Conservation (phyloP, 2,113 vertebrate species). For the Gallinago paraguaiae region DNA sequence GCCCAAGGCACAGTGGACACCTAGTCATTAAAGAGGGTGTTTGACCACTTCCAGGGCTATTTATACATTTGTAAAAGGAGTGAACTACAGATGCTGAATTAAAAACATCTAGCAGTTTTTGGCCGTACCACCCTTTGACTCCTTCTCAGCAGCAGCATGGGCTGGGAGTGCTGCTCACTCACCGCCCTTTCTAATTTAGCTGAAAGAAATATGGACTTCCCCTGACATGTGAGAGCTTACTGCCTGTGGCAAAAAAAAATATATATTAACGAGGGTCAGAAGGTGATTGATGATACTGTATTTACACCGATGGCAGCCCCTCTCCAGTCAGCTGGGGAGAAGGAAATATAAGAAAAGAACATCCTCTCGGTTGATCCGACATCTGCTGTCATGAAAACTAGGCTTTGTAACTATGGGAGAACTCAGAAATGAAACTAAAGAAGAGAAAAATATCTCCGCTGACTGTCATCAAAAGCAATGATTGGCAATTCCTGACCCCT, state of each 20-base stretch:
- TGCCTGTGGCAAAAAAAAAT: neutral
- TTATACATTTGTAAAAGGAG: rapidly evolving
- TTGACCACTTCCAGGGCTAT: neutral
- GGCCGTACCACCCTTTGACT: neutral
- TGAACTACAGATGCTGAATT: neutral
- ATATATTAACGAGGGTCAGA: neutral
- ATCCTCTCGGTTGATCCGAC: neutral
- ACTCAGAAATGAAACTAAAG: neutral
- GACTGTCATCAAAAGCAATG: neutral
- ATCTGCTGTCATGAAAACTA: neutral
- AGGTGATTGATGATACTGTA: neutral
- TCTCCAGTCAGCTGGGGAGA: neutral
- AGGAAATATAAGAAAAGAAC: neutral
- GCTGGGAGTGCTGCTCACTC: neutral
- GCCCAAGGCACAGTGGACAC: too few species aligned
- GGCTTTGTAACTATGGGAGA: neutral
- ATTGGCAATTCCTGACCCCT: neutral
- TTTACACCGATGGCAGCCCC: neutral
- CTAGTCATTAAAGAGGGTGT: neutral
- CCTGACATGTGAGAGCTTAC: neutral
- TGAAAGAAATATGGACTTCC: neutral
- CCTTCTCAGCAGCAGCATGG: neutral
- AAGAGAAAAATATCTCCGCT: neutral
- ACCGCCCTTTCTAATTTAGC: neutral
- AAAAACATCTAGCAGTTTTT: neutral